Evolutionary conservation across 2,113 vertebrate genomes (phyloP), one percentile per base, ranked within the genome.

Genomic region (Chamaetylas fuelleborni): DNA sequence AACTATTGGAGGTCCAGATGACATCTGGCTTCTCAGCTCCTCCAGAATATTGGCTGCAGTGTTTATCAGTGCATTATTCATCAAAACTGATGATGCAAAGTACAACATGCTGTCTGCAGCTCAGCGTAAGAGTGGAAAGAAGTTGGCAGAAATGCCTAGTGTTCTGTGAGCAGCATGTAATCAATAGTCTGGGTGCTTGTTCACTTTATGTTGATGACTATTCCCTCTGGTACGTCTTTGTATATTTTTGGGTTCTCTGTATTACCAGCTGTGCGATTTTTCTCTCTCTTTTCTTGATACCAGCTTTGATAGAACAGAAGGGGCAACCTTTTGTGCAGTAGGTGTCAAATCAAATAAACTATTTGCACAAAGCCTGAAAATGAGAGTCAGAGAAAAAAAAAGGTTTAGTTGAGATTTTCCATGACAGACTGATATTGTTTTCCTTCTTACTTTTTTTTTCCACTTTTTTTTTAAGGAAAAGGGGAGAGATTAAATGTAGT

Each of bases 61-160:
- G 98, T 97, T 98, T 98, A 98, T 98, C 98, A 98, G 98, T 97
- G 98, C 98, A 97, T 98, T 98, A 98, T 98, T 98, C 98, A 98
- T 98, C 98, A 98, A 98, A 98, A 98, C 98, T 97, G 98, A 98
- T 98, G 98, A 98, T 98, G 98, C 98, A 98, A 97, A 97, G 97
- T 98, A 97, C 97, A 98, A 95, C 98, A 98, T 98, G 98, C 98
- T 98, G 98, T 98, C 98, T 98, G 98, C 96, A 77, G 94, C 95
- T 97, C 98, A 93, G 97, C 24, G 61, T 96, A 90, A 92, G 97
- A 97, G 97, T 90, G 50, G 97, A 97, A 96, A 97, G 96, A 97
- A 97, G 98, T 98, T 98, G 98, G 98, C 98, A 98, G 98, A 97
- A 97, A 97, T 88, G 97, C 98, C 97, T 98, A 94, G 97, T 97